Percentiles rank a stretch among this genome's conserved stretches.
Conservation (phyloP, 2,113 vertebrate genomes). For the Papio anubis region DNA sequence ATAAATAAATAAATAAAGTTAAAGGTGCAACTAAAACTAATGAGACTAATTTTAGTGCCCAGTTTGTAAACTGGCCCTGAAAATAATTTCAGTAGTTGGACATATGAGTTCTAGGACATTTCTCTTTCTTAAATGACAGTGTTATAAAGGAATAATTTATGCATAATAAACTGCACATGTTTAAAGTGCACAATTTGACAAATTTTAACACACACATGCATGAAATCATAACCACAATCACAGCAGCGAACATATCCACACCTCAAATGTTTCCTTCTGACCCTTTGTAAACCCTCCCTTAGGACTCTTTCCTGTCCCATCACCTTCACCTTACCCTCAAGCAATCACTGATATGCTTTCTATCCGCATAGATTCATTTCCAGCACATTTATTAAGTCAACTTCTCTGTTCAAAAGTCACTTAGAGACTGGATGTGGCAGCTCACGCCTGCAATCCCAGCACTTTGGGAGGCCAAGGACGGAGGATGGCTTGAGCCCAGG, state of each 20-base stretch:
- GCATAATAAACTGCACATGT: not conserved
- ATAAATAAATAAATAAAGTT: not conserved
- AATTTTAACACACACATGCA: not conserved
- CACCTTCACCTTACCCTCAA: not conserved
- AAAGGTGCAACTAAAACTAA: slow-evolving; percentile 30
- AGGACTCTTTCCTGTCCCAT: not conserved
- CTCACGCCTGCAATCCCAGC: not conserved
- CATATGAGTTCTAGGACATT: not conserved
- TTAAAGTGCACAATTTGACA: not conserved
- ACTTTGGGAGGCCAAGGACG: not conserved
- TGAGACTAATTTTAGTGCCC: not conserved
- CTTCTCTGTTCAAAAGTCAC: not conserved
- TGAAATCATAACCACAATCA: not conserved
- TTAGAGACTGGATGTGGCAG: not conserved
- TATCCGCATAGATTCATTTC: not conserved
- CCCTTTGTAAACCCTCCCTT: not conserved
- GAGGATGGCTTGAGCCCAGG: not conserved
- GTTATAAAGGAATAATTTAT: not conserved
- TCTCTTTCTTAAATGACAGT: not conserved
- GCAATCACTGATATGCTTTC: not conserved
- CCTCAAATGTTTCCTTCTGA: not conserved
- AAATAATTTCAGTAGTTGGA: not conserved
- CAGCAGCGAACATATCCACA: not conserved
- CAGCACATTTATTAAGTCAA: not conserved
- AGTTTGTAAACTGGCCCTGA: not conserved